Evolutionary conservation across 92 coral and sea anemone species (phyloP), one percentile per base, ranked within the genome.

Genomic region (Porites divaricata): DNA sequence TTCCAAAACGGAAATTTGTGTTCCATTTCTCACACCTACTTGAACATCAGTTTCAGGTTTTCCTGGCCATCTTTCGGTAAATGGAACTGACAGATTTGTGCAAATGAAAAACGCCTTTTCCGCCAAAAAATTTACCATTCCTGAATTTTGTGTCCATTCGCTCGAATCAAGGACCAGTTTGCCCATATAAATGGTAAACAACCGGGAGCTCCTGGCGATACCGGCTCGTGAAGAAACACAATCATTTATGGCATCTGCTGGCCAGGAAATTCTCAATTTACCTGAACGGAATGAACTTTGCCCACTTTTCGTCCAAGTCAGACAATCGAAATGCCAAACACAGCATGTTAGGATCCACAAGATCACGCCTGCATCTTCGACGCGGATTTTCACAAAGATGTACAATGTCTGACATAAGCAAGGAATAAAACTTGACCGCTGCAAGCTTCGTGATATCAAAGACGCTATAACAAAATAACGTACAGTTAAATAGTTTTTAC

Each of bases 241-340:
- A 9, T n/a, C 61, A 0, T 50, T n/a, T 11, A 19, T 22, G 12
- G 21, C 9, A 22, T 6, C 10, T 72, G 14, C 59, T 54, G 59
- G 16, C 58, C 26, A 11, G 62, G 14, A 41, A 41, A 35, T 16
- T 75, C 13, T 15, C 70, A 76, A 71, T 28, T 83, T 75, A 96
- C 99, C 91, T 80, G 54, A 88, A 54, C 12, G 94, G 70, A 61
- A 96, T 76, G 81, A 92, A 93, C 66, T 91, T 79, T 4, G 88
- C 86, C 93, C 95, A 92, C 67, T 96, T 95, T 74, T 87, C 87
- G 62, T 96, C 99, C 78, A 96, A 84, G 22, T 86, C 78, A 5
- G 99, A 92, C 52, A 96, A 90, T 61, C 99, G 90, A 85, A 90
- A 95, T 26, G 99, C 98, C 72, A 96, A 84, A 67, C 94, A 89